These are phyloP conservation scores for Zaprionus tsacasi DNA, from an alignment of 1,140 invertebrate genomes.

Conservation along the genomic window DNA sequence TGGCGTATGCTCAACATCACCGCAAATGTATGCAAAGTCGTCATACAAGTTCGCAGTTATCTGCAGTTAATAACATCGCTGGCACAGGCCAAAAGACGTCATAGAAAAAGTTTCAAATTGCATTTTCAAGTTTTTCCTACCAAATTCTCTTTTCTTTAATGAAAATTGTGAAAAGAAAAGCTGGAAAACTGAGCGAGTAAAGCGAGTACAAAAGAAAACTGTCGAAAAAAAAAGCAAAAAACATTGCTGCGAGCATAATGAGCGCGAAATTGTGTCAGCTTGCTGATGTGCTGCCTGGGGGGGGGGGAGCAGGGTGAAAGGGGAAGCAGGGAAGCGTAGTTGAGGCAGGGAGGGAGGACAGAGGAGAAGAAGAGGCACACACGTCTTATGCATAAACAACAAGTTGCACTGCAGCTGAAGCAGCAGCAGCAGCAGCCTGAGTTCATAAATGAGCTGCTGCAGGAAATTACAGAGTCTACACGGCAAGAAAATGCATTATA, in stretches of 20 bases:
- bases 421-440: background rate
- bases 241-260: constrained; percentile 44
- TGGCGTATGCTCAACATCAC: constrained; percentile 74
- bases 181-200: constrained; percentile 41
- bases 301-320: background rate
- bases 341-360: background rate
- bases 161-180: constrained; percentile 34
- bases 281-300: background rate
- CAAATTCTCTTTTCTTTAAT: constrained; percentile 34
- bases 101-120: constrained; percentile 24
- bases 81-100: constrained; percentile 12
- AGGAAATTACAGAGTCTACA: no score
- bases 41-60: constrained; percentile 19
- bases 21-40: constrained; percentile 55
- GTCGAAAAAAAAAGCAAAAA: constrained; percentile 1
- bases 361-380: constrained; percentile 3
- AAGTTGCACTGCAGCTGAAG: constrained; percentile 31
- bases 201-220: constrained; percentile 25
- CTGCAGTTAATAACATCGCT: constrained; percentile 46
- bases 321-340: background rate
- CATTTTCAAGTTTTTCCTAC: constrained; percentile 22
- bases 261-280: constrained; percentile 49
- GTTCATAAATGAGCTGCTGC: background rate
- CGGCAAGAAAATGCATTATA: no score
- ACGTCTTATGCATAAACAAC: constrained; percentile 71